Evolutionary conservation across 2,888 invertebrate species (phyloP).

Genomic region (Ischnura elegans): DNA sequence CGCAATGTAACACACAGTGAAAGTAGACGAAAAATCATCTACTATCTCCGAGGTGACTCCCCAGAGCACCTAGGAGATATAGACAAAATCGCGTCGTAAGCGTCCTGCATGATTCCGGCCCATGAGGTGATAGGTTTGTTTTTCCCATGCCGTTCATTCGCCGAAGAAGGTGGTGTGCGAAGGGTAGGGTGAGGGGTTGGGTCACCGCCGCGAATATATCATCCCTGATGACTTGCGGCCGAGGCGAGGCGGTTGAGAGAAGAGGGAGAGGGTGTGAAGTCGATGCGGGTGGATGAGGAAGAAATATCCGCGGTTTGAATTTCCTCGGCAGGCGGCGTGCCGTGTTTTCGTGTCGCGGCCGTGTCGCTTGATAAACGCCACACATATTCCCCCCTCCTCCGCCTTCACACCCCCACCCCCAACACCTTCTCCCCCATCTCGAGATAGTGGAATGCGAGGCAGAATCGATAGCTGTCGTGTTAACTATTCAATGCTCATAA

Average conservation of each 20-base stretch:
- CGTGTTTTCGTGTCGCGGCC: constrained; percentile 21
- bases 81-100: no score
- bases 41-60: no score
- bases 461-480: neutral
- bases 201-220: neutral
- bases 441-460: neutral
- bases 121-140: no score
- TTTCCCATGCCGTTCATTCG: no score
- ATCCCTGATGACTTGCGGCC: constrained; percentile 11
- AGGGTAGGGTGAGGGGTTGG: neutral
- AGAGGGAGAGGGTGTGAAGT: neutral
- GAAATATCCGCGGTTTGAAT: constrained; percentile 29
- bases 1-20: no score
- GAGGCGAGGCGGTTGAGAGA: neutral
- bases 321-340: constrained; percentile 21
- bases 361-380: constrained; percentile 26
- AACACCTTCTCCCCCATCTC: neutral
- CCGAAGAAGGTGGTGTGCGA: no score
- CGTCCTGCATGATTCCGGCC: no score
- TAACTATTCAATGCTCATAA: no score
- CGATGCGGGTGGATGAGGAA: neutral
- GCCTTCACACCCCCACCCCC: neutral
- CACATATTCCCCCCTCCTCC: neutral
- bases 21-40: no score
- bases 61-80: no score